These are phyloP conservation scores for Hyposoter dolosus DNA, from an alignment of 2,888 invertebrate genomes.

Conservation along the genomic window DNA sequence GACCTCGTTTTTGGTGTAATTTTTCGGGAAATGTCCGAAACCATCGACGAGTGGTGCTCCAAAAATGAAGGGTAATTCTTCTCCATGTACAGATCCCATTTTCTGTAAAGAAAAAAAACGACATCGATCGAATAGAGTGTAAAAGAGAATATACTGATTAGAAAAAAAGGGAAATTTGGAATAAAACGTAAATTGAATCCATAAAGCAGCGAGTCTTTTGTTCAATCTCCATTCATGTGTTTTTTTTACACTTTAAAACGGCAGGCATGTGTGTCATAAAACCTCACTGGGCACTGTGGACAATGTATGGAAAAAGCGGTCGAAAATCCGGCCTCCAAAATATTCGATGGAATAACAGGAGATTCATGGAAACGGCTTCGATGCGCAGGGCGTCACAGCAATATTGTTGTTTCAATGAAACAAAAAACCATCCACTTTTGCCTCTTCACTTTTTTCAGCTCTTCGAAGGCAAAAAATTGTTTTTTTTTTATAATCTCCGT, in stretches of 20 bases:
- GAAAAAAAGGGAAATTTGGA: not conserved
- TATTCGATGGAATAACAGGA: not conserved
- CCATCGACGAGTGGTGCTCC: slow-evolving; percentile 96
- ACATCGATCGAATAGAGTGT: not conserved
- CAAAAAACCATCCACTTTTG: slow-evolving; percentile 4
- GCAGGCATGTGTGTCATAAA: not conserved
- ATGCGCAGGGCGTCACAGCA: not conserved
- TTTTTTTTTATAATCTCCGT: not conserved
- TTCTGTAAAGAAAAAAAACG: slow-evolving; percentile 86
- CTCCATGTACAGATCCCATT: slow-evolving; percentile 96
- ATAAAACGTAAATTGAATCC: not conserved
- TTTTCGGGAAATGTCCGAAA: slow-evolving; percentile 93
- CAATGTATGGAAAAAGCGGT: not conserved
- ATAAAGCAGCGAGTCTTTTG: slow-evolving; percentile 1
- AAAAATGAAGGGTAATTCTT: slow-evolving; percentile 95
- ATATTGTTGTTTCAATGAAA: slow-evolving; percentile 11
- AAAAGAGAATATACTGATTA: not conserved
- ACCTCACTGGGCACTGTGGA: not conserved
- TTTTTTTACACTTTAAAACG: not conserved
- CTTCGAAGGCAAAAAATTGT: not conserved
- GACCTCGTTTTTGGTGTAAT: slow-evolving; percentile 95
- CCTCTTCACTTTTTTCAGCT: not conserved
- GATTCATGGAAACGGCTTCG: not conserved
- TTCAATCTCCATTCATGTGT: slow-evolving; percentile 1
- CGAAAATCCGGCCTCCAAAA: not conserved